Evolutionary conservation across 2,888 invertebrate species (phyloP).

Genomic region (Phlogophora meticulosa): DNA sequence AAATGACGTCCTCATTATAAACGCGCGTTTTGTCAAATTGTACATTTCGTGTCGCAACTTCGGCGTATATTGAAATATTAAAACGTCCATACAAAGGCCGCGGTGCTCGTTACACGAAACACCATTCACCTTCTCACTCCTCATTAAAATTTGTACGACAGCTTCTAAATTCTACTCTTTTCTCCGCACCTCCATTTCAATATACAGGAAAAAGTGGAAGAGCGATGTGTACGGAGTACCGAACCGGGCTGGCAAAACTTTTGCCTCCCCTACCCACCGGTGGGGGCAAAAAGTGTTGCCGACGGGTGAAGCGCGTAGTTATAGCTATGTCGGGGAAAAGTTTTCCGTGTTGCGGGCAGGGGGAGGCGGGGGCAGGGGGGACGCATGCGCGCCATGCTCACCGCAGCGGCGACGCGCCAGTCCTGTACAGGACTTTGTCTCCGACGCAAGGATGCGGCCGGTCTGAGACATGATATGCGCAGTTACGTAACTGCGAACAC

Average conservation of each 20-base stretch:
- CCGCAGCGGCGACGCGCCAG: slow-evolving; percentile 87
- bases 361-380: slow-evolving; percentile 75
- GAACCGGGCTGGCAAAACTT: slow-evolving; percentile 89
- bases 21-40: slow-evolving; percentile 67
- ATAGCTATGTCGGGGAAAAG: slow-evolving; percentile 90
- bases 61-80: slow-evolving; percentile 73
- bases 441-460: slow-evolving; percentile 73
- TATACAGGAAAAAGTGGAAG: slow-evolving; percentile 91
- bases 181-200: slow-evolving; percentile 91
- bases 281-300: slow-evolving; percentile 91
- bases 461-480: slow-evolving; percentile 61
- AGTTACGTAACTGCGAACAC: slow-evolving; percentile 74
- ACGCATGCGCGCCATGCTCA: slow-evolving; percentile 83
- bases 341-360: slow-evolving; percentile 91
- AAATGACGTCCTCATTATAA: slow-evolving; percentile 62
- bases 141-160: slow-evolving; percentile 91
- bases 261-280: slow-evolving; percentile 84
- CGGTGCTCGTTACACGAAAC: slow-evolving; percentile 81
- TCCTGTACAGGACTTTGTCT: slow-evolving; percentile 82
- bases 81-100: slow-evolving; percentile 78
- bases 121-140: slow-evolving; percentile 86
- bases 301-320: slow-evolving; percentile 87
- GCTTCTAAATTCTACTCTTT: slow-evolving; percentile 91
- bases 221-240: slow-evolving; percentile 90
- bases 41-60: slow-evolving; percentile 67